Evolutionary conservation across 2,888 invertebrate genomes (phyloP).

Genomic region (Arge pagana): DNA sequence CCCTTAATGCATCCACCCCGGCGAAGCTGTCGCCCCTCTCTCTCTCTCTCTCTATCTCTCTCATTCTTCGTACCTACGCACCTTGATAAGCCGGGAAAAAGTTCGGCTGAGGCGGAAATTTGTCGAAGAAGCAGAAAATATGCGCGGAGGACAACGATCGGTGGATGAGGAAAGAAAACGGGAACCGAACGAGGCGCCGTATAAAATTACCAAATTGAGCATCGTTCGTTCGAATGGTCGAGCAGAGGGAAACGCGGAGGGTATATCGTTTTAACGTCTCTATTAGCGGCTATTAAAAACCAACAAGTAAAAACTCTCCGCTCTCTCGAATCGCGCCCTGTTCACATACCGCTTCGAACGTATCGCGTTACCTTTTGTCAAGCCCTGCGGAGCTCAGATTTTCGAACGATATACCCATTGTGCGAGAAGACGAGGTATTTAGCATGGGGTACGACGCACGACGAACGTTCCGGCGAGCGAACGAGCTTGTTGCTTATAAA

Average conservation of each 20-base stretch:
- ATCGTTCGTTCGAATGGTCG: conserved; percentile 36
- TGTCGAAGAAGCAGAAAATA: too few relatives aligned
- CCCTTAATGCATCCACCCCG: conserved; percentile 28
- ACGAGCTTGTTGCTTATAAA: not conserved
- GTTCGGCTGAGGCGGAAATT: too few relatives aligned
- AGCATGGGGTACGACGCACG: conserved; percentile 39
- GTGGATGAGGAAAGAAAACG: not conserved
- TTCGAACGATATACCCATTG: conserved; percentile 45
- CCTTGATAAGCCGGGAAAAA: conserved; percentile 31
- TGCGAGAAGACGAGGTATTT: conserved; percentile 43
- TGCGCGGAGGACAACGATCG: conserved; percentile 4
- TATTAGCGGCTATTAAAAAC: conserved; percentile 58
- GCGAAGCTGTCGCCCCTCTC: not conserved
- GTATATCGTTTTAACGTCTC: conserved; percentile 58
- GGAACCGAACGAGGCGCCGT: not conserved
- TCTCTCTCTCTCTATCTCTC: conserved; percentile 7
- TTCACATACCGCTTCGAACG: conserved; percentile 46
- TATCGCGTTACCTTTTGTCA: conserved; percentile 58
- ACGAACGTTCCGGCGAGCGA: not conserved
- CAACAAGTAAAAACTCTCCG: conserved; percentile 33
- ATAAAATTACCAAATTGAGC: conserved; percentile 41
- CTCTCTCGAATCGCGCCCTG: conserved; percentile 46
- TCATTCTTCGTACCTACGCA: conserved; percentile 19
- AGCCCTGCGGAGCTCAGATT: conserved; percentile 51
- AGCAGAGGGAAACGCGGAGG: conserved; percentile 19